Evolutionary conservation across 2,888 invertebrate species (phyloP).

Genomic region (Tethea ocularis): DNA sequence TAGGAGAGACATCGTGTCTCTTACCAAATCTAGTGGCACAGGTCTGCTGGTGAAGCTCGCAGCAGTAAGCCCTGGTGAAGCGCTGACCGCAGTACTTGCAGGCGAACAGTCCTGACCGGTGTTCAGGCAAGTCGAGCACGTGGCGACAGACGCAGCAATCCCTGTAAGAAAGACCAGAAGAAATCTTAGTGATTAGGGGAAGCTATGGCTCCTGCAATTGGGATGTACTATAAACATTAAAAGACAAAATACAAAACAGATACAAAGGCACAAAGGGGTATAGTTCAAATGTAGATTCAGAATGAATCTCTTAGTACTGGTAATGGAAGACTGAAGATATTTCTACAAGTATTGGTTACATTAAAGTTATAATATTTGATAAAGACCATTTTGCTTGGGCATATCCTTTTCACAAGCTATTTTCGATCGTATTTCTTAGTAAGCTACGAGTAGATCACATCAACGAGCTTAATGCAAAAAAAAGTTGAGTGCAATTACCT

Average conservation of each 20-base stretch:
- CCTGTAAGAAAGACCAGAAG: constrained; percentile 37
- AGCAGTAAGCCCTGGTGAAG: constrained; percentile 71
- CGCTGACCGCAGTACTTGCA: constrained; percentile 65
- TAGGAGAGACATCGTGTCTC: constrained; percentile 43
- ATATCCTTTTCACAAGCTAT: background rate
- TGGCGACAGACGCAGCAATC: constrained; percentile 70
- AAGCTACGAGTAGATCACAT: background rate
- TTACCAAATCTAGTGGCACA: constrained; percentile 51
- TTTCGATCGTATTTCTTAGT: constrained; percentile 2
- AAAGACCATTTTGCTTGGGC: too few relatives aligned
- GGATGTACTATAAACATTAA: too few relatives aligned
- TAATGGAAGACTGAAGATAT: too few relatives aligned
- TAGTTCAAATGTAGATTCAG: too few relatives aligned
- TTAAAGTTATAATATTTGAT: too few relatives aligned
- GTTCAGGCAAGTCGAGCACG: constrained; percentile 39
- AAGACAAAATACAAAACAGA: too few relatives aligned
- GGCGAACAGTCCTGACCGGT: constrained; percentile 41
- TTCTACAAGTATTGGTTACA: too few relatives aligned
- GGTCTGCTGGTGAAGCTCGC: constrained; percentile 64
- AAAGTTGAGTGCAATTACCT: constrained; percentile 46
- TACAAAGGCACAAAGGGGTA: too few relatives aligned
- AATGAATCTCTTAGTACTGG: too few relatives aligned
- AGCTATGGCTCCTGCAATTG: too few relatives aligned
- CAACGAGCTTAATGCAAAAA: constrained; percentile 9
- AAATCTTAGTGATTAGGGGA: too few relatives aligned